These are phyloP conservation scores for Nymphalis io DNA, from an alignment of 1,140 invertebrate species.

Conservation along the genomic window DNA sequence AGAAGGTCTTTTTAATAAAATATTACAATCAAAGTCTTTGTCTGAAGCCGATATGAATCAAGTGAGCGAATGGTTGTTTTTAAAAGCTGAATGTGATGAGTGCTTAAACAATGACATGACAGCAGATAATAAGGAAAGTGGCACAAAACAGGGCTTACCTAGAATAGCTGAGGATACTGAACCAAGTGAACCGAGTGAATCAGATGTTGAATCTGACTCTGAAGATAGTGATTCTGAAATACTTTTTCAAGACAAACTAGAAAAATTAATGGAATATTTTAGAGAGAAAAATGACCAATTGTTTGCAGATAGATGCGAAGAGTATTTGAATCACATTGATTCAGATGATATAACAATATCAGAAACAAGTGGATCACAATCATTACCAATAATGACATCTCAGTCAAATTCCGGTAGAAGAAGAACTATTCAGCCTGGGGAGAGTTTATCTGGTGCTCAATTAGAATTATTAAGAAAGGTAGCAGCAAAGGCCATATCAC, in stretches of 20 bases:
- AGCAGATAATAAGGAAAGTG: slow-evolving; percentile 81
- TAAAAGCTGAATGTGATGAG: slow-evolving; percentile 92
- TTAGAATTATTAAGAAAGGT: slow-evolving; percentile 81
- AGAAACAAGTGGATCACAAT: slow-evolving; percentile 75
- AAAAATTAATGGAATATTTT: slow-evolving; percentile 86
- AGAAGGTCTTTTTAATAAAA: slow-evolving; percentile 89
- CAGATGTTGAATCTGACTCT: slow-evolving; percentile 84
- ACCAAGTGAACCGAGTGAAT: slow-evolving; percentile 80
- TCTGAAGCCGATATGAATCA: slow-evolving; percentile 86
- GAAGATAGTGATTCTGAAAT: slow-evolving; percentile 85
- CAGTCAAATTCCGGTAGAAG: slow-evolving; percentile 77
- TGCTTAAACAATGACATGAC: slow-evolving; percentile 84
- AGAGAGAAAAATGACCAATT: slow-evolving; percentile 85
- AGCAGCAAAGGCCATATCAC: slow-evolving; percentile 78
- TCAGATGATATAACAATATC: slow-evolving; percentile 79
- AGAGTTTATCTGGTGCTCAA: slow-evolving; percentile 81
- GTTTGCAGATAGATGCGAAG: slow-evolving; percentile 82
- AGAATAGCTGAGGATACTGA: slow-evolving; percentile 80
- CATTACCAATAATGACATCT: slow-evolving; percentile 72
- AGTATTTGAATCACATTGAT: slow-evolving; percentile 80
- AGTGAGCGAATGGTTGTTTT: slow-evolving; percentile 91
- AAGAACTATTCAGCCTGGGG: slow-evolving; percentile 82
- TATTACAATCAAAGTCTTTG: slow-evolving; percentile 82
- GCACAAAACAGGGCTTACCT: slow-evolving; percentile 74
- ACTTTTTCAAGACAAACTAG: slow-evolving; percentile 84